Conservation (phyloP, 2,797 vertebrate species). For the Pyrocephalus nanus region DNA sequence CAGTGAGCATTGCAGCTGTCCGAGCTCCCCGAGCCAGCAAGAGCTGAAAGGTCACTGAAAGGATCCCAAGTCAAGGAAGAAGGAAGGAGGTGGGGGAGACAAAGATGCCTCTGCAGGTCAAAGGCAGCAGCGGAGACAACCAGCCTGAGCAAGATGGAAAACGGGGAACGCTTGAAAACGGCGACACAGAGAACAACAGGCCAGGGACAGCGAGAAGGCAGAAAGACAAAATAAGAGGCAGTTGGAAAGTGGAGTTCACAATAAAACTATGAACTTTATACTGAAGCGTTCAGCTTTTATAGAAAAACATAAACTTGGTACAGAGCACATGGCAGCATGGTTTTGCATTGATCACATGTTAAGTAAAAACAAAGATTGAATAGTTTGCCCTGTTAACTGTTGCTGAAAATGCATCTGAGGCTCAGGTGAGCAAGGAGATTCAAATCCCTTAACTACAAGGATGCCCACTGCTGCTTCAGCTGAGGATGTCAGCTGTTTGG, state of each 20-base stretch:
- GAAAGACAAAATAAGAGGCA: neutral
- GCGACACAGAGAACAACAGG: neutral
- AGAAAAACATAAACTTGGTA: neutral
- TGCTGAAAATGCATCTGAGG: neutral
- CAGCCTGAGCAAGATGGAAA: neutral
- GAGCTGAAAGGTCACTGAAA: neutral
- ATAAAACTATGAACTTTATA: neutral
- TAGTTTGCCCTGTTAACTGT: neutral
- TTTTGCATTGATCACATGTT: neutral
- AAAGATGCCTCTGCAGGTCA: neutral
- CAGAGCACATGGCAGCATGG: fast-evolving
- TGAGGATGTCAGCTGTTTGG: neutral
- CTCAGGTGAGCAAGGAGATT: neutral
- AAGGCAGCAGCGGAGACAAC: neutral
- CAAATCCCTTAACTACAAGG: neutral
- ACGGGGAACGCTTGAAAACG: fast-evolving
- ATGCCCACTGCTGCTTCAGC: neutral
- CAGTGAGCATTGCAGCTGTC: neutral
- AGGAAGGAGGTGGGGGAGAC: neutral
- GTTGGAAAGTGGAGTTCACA: neutral
- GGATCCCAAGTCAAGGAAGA: neutral
- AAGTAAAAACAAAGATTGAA: neutral
- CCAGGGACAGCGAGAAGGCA: neutral
- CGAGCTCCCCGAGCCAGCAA: neutral
- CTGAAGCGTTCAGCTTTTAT: neutral